Evolutionary conservation across 2,797 vertebrate genomes (phyloP), one percentile per base, ranked within the genome.

Genomic region (Clarias pachynema): DNA sequence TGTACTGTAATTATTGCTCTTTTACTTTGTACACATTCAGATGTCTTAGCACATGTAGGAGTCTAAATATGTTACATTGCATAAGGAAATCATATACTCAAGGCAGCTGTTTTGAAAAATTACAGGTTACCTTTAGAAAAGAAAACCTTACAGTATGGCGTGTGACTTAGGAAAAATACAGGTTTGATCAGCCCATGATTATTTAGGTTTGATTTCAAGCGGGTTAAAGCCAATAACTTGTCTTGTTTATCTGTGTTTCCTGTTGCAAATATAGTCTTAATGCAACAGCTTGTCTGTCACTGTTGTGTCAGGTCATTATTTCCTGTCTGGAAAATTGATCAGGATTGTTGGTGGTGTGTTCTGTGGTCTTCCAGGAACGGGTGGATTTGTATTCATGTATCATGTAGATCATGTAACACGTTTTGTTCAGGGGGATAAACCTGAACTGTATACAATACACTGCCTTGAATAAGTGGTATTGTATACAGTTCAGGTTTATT

Each of bases 21-120:
- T 20, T 56, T 22, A 56, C 49, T 75, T 75, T 73, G 34, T 37
- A 69, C 34, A 69, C 66, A 44, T 75, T 53, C n/a, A 18, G n/a
- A 60, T 79, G 24, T 65, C 60, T 18, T 57, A 49, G 31, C 26
- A 31, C 14, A 31, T 81, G 62, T 53, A 49, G 20, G 12, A 24
- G 26, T 8, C 31, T 60, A 78, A 59, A 40, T 82, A 70, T 60
- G 66, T 59, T 70, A 40, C 44, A 72, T 49, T 59, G 31, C 56
- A 57, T 70, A 40, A 70, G 53, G 53, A 82, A 70, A 72, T 60
- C 16, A 15, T 31, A 69, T 59, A 37, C 75, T 78, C 75, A 66
- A 12, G 62, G 8, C 40, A 29, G 26, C 16, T 72, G 68, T 82
- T 82, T 82, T 82, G 81, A 82, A 57, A 72, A 82, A 82, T 82